Percentiles rank a stretch among this genome's conserved stretches.
phyloP scores from a whole-genome alignment of 2,113 vertebrate genomes.

The Saccopteryx bilineata region DNA sequence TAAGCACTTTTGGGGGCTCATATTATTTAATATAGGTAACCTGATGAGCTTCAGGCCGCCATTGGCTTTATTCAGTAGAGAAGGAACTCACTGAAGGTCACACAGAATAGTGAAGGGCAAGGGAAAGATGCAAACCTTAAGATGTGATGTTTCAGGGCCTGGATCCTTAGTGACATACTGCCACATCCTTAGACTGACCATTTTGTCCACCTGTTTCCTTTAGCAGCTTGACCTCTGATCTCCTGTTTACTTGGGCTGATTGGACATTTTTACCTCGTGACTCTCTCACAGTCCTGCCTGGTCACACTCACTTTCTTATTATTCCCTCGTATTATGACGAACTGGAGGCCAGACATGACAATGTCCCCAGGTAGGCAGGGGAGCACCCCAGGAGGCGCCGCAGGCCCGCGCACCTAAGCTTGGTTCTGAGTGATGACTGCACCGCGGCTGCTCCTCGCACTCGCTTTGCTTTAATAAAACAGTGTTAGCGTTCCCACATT shows the following conservation, averaged over 20 bases:
- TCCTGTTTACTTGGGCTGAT: not conserved
- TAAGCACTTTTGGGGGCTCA: not conserved
- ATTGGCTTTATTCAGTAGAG: not conserved
- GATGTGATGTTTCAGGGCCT: not conserved
- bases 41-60: not conserved
- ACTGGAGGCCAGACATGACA: not conserved
- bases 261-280: not conserved
- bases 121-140: not conserved
- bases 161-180: not conserved
- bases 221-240: not conserved
- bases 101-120: not conserved
- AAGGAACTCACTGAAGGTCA: not conserved
- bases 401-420: rapidly evolving
- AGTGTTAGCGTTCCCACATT: not conserved
- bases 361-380: not conserved
- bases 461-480: slow-evolving; percentile 51
- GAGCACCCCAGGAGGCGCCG: not conserved
- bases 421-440: not conserved
- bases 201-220: not conserved
- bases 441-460: not conserved
- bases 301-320: not conserved
- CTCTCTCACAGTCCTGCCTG: not conserved
- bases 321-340: not conserved
- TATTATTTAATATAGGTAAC: not conserved
- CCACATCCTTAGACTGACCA: not conserved